A percentile compares a stretch with the other conserved stretches of the same genome.
phyloP scores from a whole-genome alignment of 2,888 invertebrate species.

The Cecidostiba fungosa region DNA sequence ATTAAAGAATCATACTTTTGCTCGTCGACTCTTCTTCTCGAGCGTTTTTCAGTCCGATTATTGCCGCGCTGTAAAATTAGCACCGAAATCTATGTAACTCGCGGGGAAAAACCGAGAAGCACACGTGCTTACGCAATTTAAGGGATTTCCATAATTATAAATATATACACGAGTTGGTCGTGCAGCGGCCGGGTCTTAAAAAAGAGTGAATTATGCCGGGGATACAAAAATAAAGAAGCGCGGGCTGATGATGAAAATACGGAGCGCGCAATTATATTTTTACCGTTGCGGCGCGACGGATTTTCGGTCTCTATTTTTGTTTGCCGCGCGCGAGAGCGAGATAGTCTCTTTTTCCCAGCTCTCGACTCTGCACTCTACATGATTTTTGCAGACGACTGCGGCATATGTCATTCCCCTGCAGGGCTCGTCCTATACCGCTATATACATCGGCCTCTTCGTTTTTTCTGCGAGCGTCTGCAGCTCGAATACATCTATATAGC shows the following conservation, averaged over 20 bases:
- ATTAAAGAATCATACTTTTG: slow-evolving; percentile 17
- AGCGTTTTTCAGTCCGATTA: background rate
- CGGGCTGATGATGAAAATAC: slow-evolving; percentile 45
- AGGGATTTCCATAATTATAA: background rate
- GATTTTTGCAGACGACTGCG: slow-evolving; percentile 38
- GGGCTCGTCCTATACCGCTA: slow-evolving; percentile 17
- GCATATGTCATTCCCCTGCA: slow-evolving; percentile 44
- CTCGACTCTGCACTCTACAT: background rate
- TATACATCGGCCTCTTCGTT: slow-evolving; percentile 25
- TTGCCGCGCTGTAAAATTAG: background rate
- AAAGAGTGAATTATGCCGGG: slow-evolving; percentile 14
- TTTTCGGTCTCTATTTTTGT: slow-evolving; percentile 49
- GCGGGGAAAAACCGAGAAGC: background rate
- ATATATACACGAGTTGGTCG: background rate
- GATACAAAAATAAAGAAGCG: background rate
- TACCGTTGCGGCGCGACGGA: slow-evolving; percentile 7
- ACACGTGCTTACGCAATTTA: background rate
- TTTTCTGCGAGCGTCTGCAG: slow-evolving; percentile 22
- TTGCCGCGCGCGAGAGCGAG: slow-evolving; percentile 3
- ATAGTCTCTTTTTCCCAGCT: slow-evolving; percentile 27
- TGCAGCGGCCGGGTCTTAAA: background rate
- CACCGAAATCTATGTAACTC: background rate
- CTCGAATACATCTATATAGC: slow-evolving; percentile 42
- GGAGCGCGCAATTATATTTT: slow-evolving; percentile 30
- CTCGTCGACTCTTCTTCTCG: background rate